Evolutionary conservation across 2,113 vertebrate species (phyloP).

Genomic region (Cardinalis cardinalis): DNA sequence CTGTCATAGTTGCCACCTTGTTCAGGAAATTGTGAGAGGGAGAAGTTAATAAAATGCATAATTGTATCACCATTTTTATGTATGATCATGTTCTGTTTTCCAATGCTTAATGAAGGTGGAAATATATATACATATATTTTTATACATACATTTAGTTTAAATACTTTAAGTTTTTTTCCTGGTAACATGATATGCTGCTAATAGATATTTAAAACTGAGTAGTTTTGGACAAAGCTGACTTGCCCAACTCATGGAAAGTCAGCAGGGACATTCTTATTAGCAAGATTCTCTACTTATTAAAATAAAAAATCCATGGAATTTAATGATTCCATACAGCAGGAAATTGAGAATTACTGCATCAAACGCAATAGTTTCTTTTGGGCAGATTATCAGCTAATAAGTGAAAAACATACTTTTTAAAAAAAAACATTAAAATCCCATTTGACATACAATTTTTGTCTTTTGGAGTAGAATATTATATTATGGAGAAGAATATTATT

Average conservation of each 20-base stretch:
- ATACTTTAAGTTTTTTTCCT: not conserved
- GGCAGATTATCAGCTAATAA: not conserved
- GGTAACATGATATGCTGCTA: not conserved
- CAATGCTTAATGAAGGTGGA: slow-evolving; percentile 26
- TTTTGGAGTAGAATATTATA: not conserved
- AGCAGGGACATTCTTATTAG: not conserved
- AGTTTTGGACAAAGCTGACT: not conserved
- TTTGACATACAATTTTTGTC: not conserved
- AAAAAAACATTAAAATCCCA: not conserved
- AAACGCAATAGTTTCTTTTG: not conserved
- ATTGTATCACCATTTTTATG: not conserved
- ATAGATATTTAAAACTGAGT: not conserved
- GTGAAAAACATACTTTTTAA: not conserved
- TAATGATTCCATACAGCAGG: not conserved
- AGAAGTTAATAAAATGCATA: slow-evolving; percentile 52
- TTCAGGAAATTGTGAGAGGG: slow-evolving; percentile 54
- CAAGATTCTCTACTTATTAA: not conserved
- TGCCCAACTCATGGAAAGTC: not conserved
- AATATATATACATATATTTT: not conserved
- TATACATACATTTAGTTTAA: not conserved
- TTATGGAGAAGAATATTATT: too few species aligned
- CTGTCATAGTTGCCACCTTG: slow-evolving; percentile 97
- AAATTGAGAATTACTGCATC: not conserved
- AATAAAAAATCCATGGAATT: not conserved
- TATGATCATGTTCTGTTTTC: slow-evolving; percentile 12